These are phyloP conservation scores for Maniola hyperantus DNA, from an alignment of 2,888 invertebrate genomes.

Conservation along the genomic window DNA sequence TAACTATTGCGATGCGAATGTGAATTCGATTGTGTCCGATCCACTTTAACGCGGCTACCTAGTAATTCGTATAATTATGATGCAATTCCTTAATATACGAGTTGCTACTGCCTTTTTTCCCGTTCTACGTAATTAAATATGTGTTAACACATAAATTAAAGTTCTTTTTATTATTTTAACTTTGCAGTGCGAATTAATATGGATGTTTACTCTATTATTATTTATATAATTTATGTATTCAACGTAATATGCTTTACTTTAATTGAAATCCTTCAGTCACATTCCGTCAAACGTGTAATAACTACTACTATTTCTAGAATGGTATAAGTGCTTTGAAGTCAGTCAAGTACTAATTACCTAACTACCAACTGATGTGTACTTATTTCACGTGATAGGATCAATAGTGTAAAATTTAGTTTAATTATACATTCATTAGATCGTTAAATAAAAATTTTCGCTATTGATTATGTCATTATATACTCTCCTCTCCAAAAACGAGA, in stretches of 20 bases:
- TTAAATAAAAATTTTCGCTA: conserved; percentile 9
- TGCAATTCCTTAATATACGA: conserved; percentile 39
- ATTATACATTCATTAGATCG: not conserved
- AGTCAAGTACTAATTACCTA: not conserved
- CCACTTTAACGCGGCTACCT: conserved; percentile 23
- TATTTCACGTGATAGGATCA: not conserved
- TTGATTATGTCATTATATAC: conserved; percentile 9
- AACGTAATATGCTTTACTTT: not conserved
- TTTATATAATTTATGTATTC: not conserved
- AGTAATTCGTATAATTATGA: conserved; percentile 28
- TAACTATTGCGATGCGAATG: conserved; percentile 61
- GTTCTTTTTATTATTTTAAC: not conserved
- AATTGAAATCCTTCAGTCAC: not conserved
- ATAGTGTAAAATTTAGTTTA: not conserved
- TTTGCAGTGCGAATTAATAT: conserved; percentile 6
- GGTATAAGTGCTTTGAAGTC: not conserved
- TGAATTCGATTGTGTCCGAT: conserved; percentile 52
- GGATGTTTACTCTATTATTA: not conserved
- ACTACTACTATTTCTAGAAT: not conserved
- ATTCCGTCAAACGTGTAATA: not conserved
- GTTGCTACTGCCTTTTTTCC: conserved; percentile 23
- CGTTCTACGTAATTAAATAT: conserved; percentile 12
- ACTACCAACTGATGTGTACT: not conserved
- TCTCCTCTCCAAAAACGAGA: conserved; percentile 7
- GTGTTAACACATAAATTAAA: not conserved